Evolutionary conservation across 2,113 vertebrate genomes (phyloP).

Genomic region (Danionella cerebrum): DNA sequence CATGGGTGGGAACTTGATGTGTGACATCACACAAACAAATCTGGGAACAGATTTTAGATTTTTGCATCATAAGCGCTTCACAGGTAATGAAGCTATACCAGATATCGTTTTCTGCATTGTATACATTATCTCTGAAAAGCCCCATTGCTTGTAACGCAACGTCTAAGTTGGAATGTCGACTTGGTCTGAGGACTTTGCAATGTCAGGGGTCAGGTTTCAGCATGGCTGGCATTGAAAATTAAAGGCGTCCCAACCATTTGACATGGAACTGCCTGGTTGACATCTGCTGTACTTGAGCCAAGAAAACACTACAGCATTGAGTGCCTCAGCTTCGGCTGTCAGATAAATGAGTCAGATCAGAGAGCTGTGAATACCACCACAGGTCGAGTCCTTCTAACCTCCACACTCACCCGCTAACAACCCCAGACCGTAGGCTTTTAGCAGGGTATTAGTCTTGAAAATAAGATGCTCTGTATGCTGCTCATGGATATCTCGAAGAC

Average conservation of each 20-base stretch:
- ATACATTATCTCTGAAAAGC: not conserved
- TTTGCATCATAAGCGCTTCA: too few species aligned
- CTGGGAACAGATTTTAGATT: not conserved
- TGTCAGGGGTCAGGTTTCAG: constrained; percentile 30
- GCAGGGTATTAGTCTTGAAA: not conserved
- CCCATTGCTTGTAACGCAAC: not conserved
- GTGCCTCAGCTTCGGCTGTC: constrained; percentile 32
- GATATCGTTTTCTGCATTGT: not conserved
- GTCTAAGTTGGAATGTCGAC: not conserved
- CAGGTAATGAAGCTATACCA: too few species aligned
- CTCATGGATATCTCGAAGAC: not conserved
- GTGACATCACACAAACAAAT: too few species aligned
- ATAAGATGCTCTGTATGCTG: not conserved
- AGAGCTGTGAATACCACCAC: constrained; percentile 6
- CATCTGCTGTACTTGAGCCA: constrained; percentile 34
- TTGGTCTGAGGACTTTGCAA: constrained; percentile 17
- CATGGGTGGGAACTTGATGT: too few species aligned
- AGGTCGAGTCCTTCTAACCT: constrained; percentile 3
- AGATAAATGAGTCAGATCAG: constrained; percentile 27
- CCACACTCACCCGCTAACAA: constrained; percentile 1
- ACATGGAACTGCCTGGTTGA: constrained; percentile 34
- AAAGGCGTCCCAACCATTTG: constrained; percentile 26
- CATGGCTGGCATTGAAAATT: constrained; percentile 29
- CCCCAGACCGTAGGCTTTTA: constrained; percentile 11
- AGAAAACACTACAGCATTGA: constrained; percentile 28